These are phyloP conservation scores for Malthinus seriepunctatus DNA, from an alignment of 2,888 invertebrate genomes.

Conservation along the genomic window DNA sequence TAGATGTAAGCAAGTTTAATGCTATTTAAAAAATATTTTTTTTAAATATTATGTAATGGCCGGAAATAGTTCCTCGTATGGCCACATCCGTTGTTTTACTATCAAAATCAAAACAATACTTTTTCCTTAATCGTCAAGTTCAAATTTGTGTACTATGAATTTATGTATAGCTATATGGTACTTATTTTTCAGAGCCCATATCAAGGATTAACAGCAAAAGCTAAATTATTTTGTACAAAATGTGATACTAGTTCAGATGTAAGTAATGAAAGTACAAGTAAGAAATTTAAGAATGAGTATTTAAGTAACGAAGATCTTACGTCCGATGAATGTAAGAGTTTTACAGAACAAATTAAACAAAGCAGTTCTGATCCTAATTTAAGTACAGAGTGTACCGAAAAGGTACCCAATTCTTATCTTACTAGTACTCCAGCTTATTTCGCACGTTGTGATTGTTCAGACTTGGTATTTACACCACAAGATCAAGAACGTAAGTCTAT, in stretches of 20 bases:
- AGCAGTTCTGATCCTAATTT: conserved; percentile 46
- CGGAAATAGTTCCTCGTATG: no score
- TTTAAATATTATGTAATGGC: no score
- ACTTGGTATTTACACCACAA: conserved; percentile 54
- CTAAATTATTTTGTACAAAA: conserved; percentile 51
- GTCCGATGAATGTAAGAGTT: conserved; percentile 6
- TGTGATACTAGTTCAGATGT: conserved; percentile 47
- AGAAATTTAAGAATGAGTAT: conserved; percentile 37
- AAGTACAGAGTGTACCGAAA: conserved; percentile 33
- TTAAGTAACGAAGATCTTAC: conserved; percentile 12
- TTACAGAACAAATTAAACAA: conserved; percentile 27
- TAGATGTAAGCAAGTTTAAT: no score
- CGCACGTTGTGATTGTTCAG: conserved; percentile 38
- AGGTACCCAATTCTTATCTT: conserved; percentile 38
- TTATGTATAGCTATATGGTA: conserved; percentile 4
- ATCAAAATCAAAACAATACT: no score
- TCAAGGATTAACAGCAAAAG: conserved; percentile 38
- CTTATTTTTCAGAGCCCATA: conserved; percentile 42
- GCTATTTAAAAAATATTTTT: no score
- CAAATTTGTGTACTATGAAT: no score
- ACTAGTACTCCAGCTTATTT: conserved; percentile 54
- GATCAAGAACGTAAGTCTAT: conserved; percentile 71
- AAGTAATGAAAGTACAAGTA: conserved; percentile 37
- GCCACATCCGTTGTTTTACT: no score
- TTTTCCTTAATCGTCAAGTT: no score